Evolutionary conservation across 2,113 vertebrate genomes (phyloP), one percentile per base, ranked within the genome.

Genomic region (Carassius gibelio): DNA sequence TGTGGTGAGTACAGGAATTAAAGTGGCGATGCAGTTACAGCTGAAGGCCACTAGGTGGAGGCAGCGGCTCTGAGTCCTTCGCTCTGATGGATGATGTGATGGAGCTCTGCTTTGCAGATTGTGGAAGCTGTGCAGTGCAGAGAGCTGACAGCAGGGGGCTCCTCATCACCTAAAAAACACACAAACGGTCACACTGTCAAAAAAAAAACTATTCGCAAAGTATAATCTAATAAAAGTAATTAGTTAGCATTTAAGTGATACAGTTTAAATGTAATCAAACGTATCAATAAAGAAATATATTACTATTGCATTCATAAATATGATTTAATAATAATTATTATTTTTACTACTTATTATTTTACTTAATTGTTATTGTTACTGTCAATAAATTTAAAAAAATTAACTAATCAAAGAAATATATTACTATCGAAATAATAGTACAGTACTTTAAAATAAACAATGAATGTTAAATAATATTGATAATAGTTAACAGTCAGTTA

Each of bases 121-220:
- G 93, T 95, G 84, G 95, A 90, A 23, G 94, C 69, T 42, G 96
- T 88, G 84, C 96, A 96, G 90, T 92, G 95, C 23, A 95, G 90
- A 4, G 93, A 90, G 75, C 89, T 89, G 34, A 96, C 95, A 17
- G 93, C 87, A 50, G 96, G 95, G 34, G 92, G 94, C 87, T 99
- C 98, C 87, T 99, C 98, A 86, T 99, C 98, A 57, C 97, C 98
- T 98, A 66, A 66, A 2, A 68, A 1, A 69, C 66, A 64, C 61
- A 64, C 1, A 19, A 0, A 9, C 1, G 14, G 50, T 59, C 19
- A 59, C n/a, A n/a, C n/a, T n/a, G n/a, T n/a, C n/a, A n/a, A n/a
- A 57, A 2, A 19, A 59, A 59, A 2, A 7, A 8, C 30, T 8
- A 17, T 68, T 59, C 30, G 17, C 14, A 19, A 21, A 42, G 42